phyloP scores from a whole-genome alignment of 2,113 vertebrate species.

The Erinaceus europaeus region DNA sequence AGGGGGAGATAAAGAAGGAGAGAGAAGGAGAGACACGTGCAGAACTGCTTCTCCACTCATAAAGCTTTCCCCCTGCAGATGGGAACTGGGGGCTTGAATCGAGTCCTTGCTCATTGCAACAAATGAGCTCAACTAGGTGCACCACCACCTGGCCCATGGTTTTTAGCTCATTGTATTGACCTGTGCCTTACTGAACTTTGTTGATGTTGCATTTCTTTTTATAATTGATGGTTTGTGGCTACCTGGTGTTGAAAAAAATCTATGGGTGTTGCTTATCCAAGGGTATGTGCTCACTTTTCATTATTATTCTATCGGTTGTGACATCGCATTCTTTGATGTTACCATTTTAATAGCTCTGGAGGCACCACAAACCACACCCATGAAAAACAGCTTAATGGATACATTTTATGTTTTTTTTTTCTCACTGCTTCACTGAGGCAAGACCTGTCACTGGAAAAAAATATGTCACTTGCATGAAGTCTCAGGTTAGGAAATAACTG shows the following conservation, averaged over 20 bases:
- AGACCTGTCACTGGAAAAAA: too few relatives aligned
- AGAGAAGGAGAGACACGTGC: too few relatives aligned
- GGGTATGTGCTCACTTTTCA: neutral
- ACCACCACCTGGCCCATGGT: too few relatives aligned
- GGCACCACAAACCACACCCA: neutral
- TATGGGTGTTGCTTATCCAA: neutral
- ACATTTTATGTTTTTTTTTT: neutral
- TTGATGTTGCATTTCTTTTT: neutral
- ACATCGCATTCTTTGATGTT: neutral
- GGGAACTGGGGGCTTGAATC: too few relatives aligned
- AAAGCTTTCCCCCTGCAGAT: too few relatives aligned
- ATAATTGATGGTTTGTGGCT: neutral
- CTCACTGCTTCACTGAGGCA: neutral
- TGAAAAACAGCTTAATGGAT: neutral
- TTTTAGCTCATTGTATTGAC: too few relatives aligned
- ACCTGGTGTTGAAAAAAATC: neutral
- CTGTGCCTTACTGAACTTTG: neutral
- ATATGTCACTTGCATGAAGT: too few relatives aligned
- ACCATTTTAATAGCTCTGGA: neutral
- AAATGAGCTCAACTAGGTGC: too few relatives aligned
- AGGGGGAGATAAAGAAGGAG: too few relatives aligned
- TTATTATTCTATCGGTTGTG: neutral
- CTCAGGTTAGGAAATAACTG: too few relatives aligned
- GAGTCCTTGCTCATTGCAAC: too few relatives aligned
- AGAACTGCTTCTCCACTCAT: too few relatives aligned